phyloP scores from a whole-genome alignment of 2,113 vertebrate genomes.

The Urocitellus parryii region DNA sequence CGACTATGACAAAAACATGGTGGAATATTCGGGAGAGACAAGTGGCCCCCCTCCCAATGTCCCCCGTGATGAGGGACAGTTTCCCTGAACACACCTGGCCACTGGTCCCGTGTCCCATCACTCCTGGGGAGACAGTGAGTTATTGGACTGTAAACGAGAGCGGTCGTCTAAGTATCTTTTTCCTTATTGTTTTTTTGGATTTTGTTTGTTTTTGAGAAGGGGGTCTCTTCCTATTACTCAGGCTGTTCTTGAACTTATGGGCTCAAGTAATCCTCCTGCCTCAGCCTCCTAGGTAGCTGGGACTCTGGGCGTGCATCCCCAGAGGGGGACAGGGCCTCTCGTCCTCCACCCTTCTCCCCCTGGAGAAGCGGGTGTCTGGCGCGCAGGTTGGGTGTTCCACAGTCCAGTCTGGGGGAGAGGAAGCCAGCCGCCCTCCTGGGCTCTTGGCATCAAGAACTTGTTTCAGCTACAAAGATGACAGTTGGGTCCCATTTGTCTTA shows the following conservation, averaged over 20 bases:
- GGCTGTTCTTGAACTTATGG: background rate
- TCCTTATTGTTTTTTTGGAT: background rate
- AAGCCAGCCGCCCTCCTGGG: background rate
- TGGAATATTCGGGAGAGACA: background rate
- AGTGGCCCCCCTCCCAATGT: background rate
- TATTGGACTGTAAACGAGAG: background rate
- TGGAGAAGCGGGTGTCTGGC: background rate
- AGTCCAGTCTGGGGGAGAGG: background rate
- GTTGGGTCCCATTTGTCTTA: background rate
- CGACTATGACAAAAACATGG: background rate
- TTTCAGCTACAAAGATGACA: background rate
- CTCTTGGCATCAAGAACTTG: background rate
- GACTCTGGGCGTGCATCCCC: background rate
- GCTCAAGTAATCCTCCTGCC: background rate
- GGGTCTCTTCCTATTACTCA: background rate
- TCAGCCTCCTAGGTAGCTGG: background rate
- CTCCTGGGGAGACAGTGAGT: background rate
- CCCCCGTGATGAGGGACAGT: accelerated
- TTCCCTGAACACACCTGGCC: background rate
- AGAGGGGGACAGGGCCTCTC: background rate
- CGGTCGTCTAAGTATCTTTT: background rate
- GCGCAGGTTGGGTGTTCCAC: background rate
- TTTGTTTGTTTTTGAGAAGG: background rate
- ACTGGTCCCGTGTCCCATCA: background rate
- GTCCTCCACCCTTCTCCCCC: background rate